These are phyloP conservation scores for Prenolepis imparis DNA, from an alignment of 2,888 invertebrate species.

Conservation along the genomic window DNA sequence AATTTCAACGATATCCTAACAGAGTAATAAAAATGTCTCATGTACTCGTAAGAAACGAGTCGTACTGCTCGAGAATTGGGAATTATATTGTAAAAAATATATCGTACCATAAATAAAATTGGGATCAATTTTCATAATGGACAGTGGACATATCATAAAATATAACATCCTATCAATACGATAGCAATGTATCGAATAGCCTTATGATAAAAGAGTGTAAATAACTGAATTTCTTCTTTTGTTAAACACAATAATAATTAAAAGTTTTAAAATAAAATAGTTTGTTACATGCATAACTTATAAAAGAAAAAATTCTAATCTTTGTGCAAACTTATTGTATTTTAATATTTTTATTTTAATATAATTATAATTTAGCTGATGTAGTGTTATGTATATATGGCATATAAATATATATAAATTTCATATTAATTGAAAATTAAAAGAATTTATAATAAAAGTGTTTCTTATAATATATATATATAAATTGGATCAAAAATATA, in stretches of 20 bases:
- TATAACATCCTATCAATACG: neutral
- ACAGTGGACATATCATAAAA: neutral
- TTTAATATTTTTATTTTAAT: constrained; percentile 1
- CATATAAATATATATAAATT: neutral
- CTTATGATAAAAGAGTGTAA: neutral
- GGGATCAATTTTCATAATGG: neutral
- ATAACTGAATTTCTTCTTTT: constrained; percentile 12
- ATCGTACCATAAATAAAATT: neutral
- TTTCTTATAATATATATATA: neutral
- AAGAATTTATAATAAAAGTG: neutral
- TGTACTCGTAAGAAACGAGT: neutral
- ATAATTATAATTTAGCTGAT: neutral
- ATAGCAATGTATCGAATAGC: neutral
- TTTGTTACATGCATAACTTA: neutral
- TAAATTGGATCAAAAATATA: neutral
- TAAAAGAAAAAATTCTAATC: neutral
- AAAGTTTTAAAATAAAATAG: neutral
- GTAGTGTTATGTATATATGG: neutral
- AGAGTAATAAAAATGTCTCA: neutral
- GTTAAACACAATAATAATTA: constrained; percentile 7
- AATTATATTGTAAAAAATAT: neutral
- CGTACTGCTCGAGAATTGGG: constrained; percentile 44
- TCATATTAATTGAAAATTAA: neutral
- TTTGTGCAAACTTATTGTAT: neutral
- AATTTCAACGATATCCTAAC: neutral